Base-by-base conservation (phyloP, 1,140 invertebrate genomes). In the Halictus rubicundus region DNA sequence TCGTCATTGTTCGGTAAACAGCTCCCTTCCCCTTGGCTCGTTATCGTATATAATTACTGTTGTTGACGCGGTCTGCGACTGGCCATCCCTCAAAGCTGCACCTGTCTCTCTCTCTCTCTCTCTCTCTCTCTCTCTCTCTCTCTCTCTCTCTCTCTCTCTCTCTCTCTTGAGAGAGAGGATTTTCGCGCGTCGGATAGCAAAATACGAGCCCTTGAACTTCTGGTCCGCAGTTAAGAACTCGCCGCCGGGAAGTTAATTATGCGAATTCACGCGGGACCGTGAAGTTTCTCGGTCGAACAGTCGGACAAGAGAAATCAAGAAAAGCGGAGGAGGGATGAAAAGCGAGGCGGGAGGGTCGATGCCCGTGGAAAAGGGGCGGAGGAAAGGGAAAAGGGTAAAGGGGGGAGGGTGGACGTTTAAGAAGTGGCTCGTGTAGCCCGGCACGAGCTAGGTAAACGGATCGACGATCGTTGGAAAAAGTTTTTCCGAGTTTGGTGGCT, bases 401-500 rank as follows among this genome's bases (percentile, higher is more conserved):
- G 27, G 27, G 68, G 10, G 21, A 21, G 27, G 3, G 59, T 68
- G 10, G 16, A 39, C 37, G 25, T 21, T 5, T n/a, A 27, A 64
- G 49, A 25, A 66, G 66, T 57, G 64, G 54, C 46, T 54, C 12
- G 80, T 68, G 32, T 54, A 73, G 64, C 71, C 12, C 42, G 42
- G 42, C 42, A 61, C 66, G 39, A 32, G 49, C n/a, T 46, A 49
- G 69, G 75, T 84, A 84, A 85, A 78, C 73, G 74, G 68, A 79
- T 81, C 78, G 75, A 60, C 77, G 64, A 81, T 84, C 69, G 75
- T 77, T 78, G 66, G 66, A 72, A 76, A 84, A 86, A 82, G 46
- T 84, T 84, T 73, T 59, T 39, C 63, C 63, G 54, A 79, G 49
- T 78, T 79, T n/a, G 19, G 63, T 27, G 60, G 21, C 27, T 21